A percentile compares a stretch with the other conserved stretches of the same genome.
These are phyloP conservation scores for Anhinga rufa DNA, from an alignment of 2,113 vertebrate species.

Conservation along the genomic window DNA sequence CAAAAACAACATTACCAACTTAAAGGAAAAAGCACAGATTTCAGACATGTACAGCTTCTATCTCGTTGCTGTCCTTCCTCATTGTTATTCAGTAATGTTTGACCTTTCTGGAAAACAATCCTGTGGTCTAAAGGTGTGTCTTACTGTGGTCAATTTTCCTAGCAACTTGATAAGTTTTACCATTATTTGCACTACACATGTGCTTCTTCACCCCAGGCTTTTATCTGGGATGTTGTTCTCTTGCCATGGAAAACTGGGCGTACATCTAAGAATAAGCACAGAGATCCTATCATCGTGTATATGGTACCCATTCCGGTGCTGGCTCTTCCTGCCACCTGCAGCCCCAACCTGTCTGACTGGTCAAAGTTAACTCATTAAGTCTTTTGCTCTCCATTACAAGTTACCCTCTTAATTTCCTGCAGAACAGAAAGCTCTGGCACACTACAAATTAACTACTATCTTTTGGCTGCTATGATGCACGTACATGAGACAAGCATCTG, in stretches of 20 bases:
- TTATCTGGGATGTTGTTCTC: background rate
- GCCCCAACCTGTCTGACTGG: background rate
- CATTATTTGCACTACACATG: background rate
- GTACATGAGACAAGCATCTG: background rate
- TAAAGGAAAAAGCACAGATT: background rate
- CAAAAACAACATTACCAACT: background rate
- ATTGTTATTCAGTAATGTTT: background rate
- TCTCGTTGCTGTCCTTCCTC: background rate
- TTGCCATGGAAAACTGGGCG: background rate
- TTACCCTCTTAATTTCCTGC: background rate
- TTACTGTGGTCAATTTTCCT: background rate
- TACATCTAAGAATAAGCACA: background rate
- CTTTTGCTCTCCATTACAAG: background rate
- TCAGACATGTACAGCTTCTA: background rate
- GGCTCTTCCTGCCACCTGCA: background rate
- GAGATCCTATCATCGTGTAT: background rate
- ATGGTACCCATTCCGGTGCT: background rate
- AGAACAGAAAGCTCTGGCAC: background rate
- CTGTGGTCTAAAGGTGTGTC: background rate
- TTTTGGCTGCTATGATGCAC: background rate
- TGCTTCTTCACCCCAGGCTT: background rate
- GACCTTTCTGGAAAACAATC: background rate
- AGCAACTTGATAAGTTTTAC: background rate
- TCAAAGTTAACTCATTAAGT: background rate
- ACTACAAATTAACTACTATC: background rate